phyloP scores from a whole-genome alignment of 2,113 vertebrate species.

The Himantopus leucocephalus region DNA sequence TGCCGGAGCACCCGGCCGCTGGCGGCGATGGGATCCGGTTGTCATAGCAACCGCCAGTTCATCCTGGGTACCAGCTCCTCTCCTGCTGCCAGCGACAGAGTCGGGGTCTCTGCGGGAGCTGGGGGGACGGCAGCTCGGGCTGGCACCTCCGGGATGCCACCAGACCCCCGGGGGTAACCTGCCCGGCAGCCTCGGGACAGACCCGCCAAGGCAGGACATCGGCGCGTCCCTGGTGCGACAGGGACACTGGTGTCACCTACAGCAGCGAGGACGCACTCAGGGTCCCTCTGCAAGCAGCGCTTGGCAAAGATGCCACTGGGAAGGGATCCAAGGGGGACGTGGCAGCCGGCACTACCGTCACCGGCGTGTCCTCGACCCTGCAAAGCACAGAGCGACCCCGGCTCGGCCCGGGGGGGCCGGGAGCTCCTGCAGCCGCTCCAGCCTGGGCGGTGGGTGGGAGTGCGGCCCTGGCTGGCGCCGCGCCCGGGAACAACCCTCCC shows the following conservation, averaged over 20 bases:
- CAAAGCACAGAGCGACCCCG: rapidly evolving
- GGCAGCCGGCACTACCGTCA: not conserved
- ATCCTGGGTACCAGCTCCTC: constrained; percentile 21
- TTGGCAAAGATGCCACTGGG: not conserved
- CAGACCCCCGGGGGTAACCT: not conserved
- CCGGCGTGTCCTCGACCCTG: not conserved
- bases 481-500: not conserved
- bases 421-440: not conserved
- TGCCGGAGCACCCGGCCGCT: not conserved
- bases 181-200: not conserved
- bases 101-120: not conserved
- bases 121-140: not conserved
- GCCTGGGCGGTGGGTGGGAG: not conserved
- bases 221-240: rapidly evolving
- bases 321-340: not conserved
- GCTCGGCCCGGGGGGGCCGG: rapidly evolving
- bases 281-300: not conserved
- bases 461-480: rapidly evolving
- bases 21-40: constrained; percentile 7
- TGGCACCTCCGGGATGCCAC: not conserved
- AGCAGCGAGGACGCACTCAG: rapidly evolving
- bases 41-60: constrained; percentile 60
- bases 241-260: not conserved
- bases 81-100: not conserved
- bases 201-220: not conserved